Percentiles rank a stretch among this genome's conserved stretches.
These are phyloP conservation scores for Limnothrissa miodon DNA, from an alignment of 2,113 vertebrate genomes.

Conservation along the genomic window DNA sequence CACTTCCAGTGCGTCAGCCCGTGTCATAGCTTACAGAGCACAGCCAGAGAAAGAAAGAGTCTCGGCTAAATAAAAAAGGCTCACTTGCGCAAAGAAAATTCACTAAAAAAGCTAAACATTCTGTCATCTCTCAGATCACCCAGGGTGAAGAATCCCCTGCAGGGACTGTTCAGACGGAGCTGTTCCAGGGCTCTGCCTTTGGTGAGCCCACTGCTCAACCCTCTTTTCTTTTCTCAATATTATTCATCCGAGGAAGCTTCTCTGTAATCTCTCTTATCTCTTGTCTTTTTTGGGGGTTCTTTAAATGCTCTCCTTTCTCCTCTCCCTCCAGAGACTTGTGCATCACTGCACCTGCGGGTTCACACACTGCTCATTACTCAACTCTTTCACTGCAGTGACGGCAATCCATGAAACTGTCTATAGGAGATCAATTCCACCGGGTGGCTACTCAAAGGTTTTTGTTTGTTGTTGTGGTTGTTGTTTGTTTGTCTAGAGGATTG, in stretches of 20 bases:
- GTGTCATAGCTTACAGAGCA: background rate
- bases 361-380: background rate
- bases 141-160: background rate
- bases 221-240: background rate
- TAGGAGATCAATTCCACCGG: background rate
- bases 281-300: background rate
- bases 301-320: background rate
- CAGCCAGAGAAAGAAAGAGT: background rate
- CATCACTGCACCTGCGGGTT: background rate
- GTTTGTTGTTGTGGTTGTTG: no score
- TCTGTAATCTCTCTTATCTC: slow-evolving; percentile 5
- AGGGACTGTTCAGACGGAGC: background rate
- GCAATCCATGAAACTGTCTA: background rate
- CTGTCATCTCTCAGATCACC: background rate
- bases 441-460: background rate
- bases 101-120: background rate
- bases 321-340: background rate
- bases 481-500: background rate
- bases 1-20: background rate
- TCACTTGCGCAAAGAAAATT: background rate
- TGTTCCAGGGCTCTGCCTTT: background rate
- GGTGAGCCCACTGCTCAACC: background rate
- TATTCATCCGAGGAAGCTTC: background rate
- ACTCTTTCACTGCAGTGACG: background rate
- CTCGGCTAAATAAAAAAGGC: background rate